Evolutionary conservation across 2,797 vertebrate species (phyloP), one percentile per base, ranked within the genome.

Genomic region (Poecilia picta): DNA sequence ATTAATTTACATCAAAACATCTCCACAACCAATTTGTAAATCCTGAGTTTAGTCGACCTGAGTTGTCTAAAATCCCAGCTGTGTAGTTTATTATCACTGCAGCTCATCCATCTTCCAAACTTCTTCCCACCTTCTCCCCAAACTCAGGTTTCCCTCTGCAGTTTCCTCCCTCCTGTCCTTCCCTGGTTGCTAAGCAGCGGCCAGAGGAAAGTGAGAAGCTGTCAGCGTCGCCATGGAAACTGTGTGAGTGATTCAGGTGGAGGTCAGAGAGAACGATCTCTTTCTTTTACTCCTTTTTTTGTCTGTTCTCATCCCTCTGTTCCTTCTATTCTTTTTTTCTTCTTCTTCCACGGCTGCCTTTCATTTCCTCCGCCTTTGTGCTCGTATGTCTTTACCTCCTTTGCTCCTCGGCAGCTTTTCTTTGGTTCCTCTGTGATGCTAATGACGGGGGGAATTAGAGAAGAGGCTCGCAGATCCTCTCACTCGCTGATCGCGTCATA

Each of bases 181-280:
- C 80, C 82, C 84, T 81, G 66, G 95, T 96, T 95, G 93, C 95
- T 93, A 92, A 86, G 95, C 94, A 96, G 94, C 95, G 79, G 89
- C 91, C 89, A 88, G 91, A 90, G 87, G 83, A 92, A 92, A 86
- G 83, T 84, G 87, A 93, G 93, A 93, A 94, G 90, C 93, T 94
- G 95, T 94, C 90, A 91, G 92, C 76, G 89, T 96, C 81, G 31
- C 93, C 93, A 95, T 96, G 88, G 95, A 92, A 96, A 96, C 96
- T 90, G 92, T 49, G 88, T 92, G 92, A 94, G 87, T 89, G 91
- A 94, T 94, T 94, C 94, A 94, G 93, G 94, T 94, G 92, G 89
- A 93, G 90, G 93, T 95, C 91, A 92, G 89, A 79, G 84, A 91
- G 90, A 92, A 91, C 71, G 55, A 74, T 85, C 85, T 84, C 85